phyloP scores from a whole-genome alignment of 2,113 vertebrate genomes.

The Scopus umbretta region DNA sequence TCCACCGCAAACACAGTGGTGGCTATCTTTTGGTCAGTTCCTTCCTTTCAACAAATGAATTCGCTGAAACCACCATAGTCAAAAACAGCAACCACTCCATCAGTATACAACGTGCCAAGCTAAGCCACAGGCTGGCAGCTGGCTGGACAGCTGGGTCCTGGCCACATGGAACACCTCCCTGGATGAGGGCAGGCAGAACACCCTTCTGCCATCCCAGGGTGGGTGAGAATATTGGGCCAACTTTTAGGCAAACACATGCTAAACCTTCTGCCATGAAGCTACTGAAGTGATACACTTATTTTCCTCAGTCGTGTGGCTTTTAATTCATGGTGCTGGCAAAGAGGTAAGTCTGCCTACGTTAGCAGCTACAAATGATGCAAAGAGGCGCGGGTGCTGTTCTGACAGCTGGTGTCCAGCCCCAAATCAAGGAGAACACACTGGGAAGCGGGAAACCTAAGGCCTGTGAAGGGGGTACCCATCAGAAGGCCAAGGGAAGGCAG shows the following conservation, averaged over 20 bases:
- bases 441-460: not conserved
- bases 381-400: not conserved
- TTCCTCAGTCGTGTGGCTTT: not conserved
- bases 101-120: not conserved
- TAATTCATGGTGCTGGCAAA: not conserved
- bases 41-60: not conserved
- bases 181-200: not conserved
- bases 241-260: not conserved
- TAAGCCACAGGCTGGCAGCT: not conserved
- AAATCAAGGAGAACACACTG: not conserved
- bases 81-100: not conserved
- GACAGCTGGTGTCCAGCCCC: not conserved
- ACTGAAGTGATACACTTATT: not conserved
- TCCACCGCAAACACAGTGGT: accelerated
- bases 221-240: not conserved
- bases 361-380: not conserved
- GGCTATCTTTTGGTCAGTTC: not conserved
- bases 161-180: not conserved
- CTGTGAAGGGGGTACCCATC: not conserved
- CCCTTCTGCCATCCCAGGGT: no score
- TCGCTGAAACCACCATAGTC: not conserved
- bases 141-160: not conserved
- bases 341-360: not conserved
- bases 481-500: not conserved
- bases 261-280: not conserved